phyloP scores from a whole-genome alignment of 2,113 vertebrate species.

The Oncorhynchus tshawytscha region DNA sequence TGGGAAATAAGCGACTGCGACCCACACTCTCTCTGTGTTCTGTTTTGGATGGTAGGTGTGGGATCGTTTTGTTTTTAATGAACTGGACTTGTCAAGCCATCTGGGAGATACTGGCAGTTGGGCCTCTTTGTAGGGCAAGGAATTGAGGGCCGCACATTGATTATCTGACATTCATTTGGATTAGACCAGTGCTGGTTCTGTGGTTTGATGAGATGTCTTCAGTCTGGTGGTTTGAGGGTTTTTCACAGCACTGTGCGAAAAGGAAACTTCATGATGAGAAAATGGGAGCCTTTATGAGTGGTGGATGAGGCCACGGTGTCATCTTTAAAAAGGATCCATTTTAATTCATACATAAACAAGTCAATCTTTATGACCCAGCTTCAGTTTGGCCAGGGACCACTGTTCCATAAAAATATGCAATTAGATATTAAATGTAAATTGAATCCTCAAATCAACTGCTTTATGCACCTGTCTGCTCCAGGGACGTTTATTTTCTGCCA shows the following conservation, averaged over 20 bases:
- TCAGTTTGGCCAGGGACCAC: conserved; percentile 27
- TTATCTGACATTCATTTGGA: conserved; percentile 62
- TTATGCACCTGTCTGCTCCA: conserved; percentile 26
- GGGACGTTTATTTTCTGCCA: conserved; percentile 29
- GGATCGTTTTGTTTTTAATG: conserved; percentile 59
- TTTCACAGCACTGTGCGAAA: conserved; percentile 5
- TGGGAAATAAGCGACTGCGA: conserved; percentile 54
- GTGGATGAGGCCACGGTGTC: conserved; percentile 10
- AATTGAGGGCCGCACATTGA: conserved; percentile 54
- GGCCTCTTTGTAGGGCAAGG: conserved; percentile 31
- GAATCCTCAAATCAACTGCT: conserved; percentile 48
- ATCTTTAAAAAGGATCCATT: conserved; percentile 30
- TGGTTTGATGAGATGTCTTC: conserved; percentile 24
- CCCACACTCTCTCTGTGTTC: conserved; percentile 21
- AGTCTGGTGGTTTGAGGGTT: conserved; percentile 10
- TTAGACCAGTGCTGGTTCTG: conserved; percentile 29
- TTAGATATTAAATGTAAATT: conserved; percentile 44
- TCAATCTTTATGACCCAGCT: conserved; percentile 26
- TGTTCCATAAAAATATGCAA: conserved; percentile 34
- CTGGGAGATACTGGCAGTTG: conserved; percentile 42
- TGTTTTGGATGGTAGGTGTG: conserved; percentile 24
- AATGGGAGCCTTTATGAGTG: conserved; percentile 26
- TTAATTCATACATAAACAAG: conserved; percentile 44
- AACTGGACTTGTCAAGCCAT: conserved; percentile 57
- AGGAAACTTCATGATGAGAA: conserved; percentile 21